Conservation (phyloP, 2,888 invertebrate genomes). For the Chrysina gloriosa region DNA sequence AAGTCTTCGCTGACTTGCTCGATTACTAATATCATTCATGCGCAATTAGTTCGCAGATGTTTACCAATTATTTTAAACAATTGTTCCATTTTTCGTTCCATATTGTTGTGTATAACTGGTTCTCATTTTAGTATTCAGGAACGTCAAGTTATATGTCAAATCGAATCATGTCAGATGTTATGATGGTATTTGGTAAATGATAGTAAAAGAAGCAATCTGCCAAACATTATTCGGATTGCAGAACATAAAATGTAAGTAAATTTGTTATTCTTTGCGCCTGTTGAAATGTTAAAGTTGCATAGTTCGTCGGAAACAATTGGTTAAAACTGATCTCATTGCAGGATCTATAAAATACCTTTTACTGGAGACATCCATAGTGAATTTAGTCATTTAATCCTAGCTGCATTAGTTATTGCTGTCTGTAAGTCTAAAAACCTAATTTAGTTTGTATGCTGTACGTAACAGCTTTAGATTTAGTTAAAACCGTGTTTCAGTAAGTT, state of each 20-base stretch:
- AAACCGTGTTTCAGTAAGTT: slow-evolving; percentile 64
- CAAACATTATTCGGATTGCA: background rate
- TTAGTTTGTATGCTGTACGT: background rate
- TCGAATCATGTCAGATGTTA: slow-evolving; percentile 22
- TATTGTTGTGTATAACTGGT: too few relatives aligned
- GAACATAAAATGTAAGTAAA: slow-evolving; percentile 38
- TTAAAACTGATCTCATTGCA: slow-evolving; percentile 14
- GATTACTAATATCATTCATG: too few relatives aligned
- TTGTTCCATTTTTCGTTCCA: too few relatives aligned
- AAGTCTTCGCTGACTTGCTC: too few relatives aligned
- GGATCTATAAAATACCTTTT: slow-evolving; percentile 72
- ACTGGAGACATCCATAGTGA: slow-evolving; percentile 89
- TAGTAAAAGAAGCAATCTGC: slow-evolving; percentile 5
- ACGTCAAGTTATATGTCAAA: slow-evolving; percentile 34
- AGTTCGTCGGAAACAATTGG: background rate
- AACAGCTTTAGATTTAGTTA: background rate
- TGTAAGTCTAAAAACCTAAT: slow-evolving; percentile 55
- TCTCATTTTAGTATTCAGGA: background rate
- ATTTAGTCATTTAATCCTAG: slow-evolving; percentile 74
- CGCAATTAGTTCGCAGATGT: too few relatives aligned
- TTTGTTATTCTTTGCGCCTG: background rate
- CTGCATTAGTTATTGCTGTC: slow-evolving; percentile 67
- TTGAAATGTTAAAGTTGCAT: background rate
- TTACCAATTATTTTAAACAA: too few relatives aligned
- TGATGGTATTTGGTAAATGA: slow-evolving; percentile 16